Evolutionary conservation across 2,797 vertebrate species (phyloP).

Genomic region (Acridotheres tristis): DNA sequence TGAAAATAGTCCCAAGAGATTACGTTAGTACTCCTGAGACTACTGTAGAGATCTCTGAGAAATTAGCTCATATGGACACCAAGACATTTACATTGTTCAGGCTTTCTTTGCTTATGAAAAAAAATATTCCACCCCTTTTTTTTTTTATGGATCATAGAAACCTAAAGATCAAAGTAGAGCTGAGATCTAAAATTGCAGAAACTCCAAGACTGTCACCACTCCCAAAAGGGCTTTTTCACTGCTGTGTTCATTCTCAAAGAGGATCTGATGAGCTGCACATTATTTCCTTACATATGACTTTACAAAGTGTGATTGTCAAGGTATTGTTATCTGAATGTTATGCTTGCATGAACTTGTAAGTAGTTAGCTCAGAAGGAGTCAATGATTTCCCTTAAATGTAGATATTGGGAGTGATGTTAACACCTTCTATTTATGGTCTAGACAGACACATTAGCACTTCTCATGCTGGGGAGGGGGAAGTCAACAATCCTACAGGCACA

Average conservation of each 20-base stretch:
- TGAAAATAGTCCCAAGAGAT: not conserved
- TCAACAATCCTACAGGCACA: not conserved
- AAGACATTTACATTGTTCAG: not conserved
- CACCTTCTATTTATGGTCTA: not conserved
- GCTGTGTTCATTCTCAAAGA: not conserved
- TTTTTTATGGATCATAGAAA: not conserved
- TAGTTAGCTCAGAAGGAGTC: not conserved
- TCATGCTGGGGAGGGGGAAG: not conserved
- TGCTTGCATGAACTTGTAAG: not conserved
- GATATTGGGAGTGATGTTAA: accelerated
- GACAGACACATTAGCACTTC: not conserved
- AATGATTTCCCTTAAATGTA: not conserved
- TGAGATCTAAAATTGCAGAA: not conserved
- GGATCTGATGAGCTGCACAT: not conserved
- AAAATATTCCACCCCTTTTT: not conserved
- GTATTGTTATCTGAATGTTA: not conserved
- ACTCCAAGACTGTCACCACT: not conserved
- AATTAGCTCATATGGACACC: not conserved
- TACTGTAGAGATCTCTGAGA: not conserved
- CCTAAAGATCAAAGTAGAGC: not conserved
- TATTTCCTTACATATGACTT: not conserved
- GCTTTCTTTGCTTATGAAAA: not conserved
- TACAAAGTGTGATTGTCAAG: not conserved
- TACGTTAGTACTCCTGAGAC: not conserved
- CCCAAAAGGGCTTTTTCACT: not conserved